A percentile compares a stretch with the other conserved stretches of the same genome.
Conservation (phyloP, 1,140 invertebrate genomes). For the Myzus persicae region DNA sequence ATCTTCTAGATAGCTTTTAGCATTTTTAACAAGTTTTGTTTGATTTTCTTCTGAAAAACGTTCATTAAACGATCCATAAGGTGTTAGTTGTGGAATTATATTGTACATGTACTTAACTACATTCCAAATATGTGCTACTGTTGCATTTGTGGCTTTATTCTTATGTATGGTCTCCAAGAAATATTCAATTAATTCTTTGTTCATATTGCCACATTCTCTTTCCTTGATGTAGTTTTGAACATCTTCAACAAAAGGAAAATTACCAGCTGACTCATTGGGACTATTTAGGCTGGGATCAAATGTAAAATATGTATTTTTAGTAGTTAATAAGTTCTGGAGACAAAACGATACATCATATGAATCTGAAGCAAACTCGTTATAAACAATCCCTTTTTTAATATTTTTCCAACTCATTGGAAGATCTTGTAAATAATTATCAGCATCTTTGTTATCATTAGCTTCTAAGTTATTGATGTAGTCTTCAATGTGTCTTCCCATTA, state of each 20-base stretch:
- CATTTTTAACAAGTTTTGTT: constrained; percentile 42
- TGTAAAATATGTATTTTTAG: constrained; percentile 22
- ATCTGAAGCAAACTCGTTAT: constrained; percentile 45
- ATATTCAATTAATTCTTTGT: constrained; percentile 20
- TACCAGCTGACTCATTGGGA: background rate
- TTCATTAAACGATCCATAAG: constrained; percentile 27
- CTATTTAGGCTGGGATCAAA: background rate
- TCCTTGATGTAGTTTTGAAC: constrained; percentile 1
- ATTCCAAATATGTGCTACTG: constrained; percentile 41
- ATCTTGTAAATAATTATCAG: background rate
- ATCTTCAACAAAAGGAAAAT: constrained; percentile 23
- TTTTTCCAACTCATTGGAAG: constrained; percentile 14
- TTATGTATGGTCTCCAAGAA: constrained; percentile 31
- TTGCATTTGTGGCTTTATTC: background rate
- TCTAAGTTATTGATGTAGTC: constrained; percentile 48
- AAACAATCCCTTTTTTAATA: constrained; percentile 23
- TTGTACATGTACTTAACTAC: constrained; percentile 50
- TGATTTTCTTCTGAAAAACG: constrained; percentile 41
- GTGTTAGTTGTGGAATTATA: constrained; percentile 19
- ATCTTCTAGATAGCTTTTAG: constrained; percentile 49
- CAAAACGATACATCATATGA: constrained; percentile 54
- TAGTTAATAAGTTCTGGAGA: constrained; percentile 27
- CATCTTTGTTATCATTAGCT: background rate
- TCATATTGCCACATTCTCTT: background rate
- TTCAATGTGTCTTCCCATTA: constrained; percentile 47